Evolutionary conservation across 2,113 vertebrate genomes (phyloP).

Genomic region (Syrmaticus mikado): DNA sequence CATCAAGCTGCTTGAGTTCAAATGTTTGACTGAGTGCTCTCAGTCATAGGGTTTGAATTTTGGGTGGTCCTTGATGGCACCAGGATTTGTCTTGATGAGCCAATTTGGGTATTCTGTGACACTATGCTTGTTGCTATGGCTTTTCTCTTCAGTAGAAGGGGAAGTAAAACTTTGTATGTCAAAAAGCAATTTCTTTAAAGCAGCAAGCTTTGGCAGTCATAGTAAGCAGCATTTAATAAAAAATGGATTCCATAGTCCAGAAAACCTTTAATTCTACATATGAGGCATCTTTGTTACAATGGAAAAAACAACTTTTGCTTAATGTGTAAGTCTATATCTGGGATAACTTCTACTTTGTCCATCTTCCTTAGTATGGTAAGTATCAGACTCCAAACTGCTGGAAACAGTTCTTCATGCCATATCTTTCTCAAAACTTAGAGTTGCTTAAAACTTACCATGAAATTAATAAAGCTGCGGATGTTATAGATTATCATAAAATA

Average conservation of each 20-base stretch:
- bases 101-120: no score
- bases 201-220: neutral
- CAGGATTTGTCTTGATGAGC: neutral
- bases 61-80: neutral
- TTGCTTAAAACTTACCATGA: neutral
- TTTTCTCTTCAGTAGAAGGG: neutral
- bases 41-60: neutral
- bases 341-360: neutral
- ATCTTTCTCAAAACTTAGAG: neutral
- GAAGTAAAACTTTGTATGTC: neutral
- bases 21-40: neutral
- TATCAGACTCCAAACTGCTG: neutral
- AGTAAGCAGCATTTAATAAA: neutral
- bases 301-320: neutral
- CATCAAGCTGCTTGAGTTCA: neutral
- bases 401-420: neutral
- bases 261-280: neutral
- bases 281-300: neutral
- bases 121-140: neutral
- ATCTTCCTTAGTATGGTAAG: neutral
- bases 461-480: neutral
- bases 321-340: neutral
- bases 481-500: neutral
- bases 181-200: neutral
- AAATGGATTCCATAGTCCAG: neutral